Conservation (phyloP, 2,888 invertebrate species). For the Ctenicera cuprea region DNA sequence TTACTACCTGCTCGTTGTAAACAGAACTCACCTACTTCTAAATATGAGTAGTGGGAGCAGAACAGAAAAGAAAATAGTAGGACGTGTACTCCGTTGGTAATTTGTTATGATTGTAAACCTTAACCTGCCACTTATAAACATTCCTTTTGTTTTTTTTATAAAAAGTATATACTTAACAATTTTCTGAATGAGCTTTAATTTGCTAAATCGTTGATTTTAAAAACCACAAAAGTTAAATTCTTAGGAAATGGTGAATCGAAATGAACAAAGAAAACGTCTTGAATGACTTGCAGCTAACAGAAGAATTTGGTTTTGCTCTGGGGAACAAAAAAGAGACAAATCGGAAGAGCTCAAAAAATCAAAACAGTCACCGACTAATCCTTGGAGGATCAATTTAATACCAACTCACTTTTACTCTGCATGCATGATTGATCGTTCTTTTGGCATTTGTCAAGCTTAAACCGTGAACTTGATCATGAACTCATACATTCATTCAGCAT, state of each 20-base stretch:
- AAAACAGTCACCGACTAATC: constrained; percentile 34
- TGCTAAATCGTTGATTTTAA: neutral
- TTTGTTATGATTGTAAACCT: constrained; percentile 34
- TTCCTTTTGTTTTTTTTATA: constrained; percentile 1
- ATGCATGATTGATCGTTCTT: constrained; percentile 35
- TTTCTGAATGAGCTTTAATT: neutral
- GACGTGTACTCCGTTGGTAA: constrained; percentile 19
- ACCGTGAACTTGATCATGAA: constrained; percentile 31
- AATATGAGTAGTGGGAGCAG: constrained; percentile 27
- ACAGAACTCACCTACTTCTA: constrained; percentile 29
- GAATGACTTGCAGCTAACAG: constrained; percentile 32
- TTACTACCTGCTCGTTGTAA: constrained; percentile 16
- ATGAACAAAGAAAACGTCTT: constrained; percentile 19
- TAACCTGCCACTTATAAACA: constrained; percentile 31
- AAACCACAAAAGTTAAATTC: constrained; percentile 15
- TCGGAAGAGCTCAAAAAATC: constrained; percentile 36
- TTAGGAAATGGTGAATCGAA: constrained; percentile 25
- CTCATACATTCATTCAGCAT: neutral
- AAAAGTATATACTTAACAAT: neutral
- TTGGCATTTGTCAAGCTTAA: constrained; percentile 33
- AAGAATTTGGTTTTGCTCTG: constrained; percentile 39
- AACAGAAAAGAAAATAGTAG: constrained; percentile 19
- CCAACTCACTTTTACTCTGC: constrained; percentile 30
- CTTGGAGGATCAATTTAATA: constrained; percentile 30
- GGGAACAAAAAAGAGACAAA: constrained; percentile 37